A percentile compares a stretch with the other conserved stretches of the same genome.
phyloP scores from a whole-genome alignment of 2,113 vertebrate species.

The Gorilla gorilla region DNA sequence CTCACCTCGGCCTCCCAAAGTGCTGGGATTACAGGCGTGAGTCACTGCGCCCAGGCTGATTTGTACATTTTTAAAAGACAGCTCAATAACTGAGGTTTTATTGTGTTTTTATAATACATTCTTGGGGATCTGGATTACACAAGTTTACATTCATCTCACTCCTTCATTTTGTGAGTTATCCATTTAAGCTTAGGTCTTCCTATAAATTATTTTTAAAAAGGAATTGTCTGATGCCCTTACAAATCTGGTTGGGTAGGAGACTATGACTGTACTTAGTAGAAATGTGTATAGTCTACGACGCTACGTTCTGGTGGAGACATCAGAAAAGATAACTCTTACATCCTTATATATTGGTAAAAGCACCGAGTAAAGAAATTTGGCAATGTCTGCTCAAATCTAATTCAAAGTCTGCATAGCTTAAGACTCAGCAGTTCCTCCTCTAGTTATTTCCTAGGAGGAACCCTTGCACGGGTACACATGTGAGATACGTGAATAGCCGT shows the following conservation, averaged over 20 bases:
- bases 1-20: no score
- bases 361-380: background rate
- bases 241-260: background rate
- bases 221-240: background rate
- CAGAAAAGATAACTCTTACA: background rate
- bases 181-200: background rate
- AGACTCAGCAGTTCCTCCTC: background rate
- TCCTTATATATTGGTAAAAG: background rate
- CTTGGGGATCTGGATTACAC: background rate
- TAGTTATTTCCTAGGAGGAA: background rate
- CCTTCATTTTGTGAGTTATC: background rate
- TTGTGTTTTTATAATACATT: background rate
- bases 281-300: background rate
- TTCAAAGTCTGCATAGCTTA: background rate
- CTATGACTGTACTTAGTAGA: background rate
- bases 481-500: accelerated
- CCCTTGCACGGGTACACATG: accelerated
- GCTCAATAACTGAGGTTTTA: background rate
- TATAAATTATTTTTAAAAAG: background rate
- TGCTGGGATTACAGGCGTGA: no score
- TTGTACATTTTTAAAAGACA: background rate
- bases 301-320: background rate
- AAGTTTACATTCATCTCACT: background rate
- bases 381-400: background rate
- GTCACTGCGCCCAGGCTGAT: background rate